phyloP scores from a whole-genome alignment of 2,113 vertebrate species.

The Naja naja region DNA sequence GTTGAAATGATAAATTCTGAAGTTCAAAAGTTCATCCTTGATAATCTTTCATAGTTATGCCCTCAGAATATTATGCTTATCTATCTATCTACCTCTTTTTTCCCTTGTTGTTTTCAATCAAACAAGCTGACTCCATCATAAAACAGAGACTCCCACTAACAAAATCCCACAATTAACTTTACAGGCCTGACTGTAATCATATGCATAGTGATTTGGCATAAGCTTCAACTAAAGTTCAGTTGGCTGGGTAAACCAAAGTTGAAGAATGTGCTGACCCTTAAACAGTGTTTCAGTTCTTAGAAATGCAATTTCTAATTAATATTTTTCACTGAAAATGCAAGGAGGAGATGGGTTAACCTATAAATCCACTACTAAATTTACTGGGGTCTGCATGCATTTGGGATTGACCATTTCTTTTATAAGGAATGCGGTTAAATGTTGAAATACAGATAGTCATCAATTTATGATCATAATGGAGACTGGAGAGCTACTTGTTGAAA shows the following conservation, averaged over 20 bases:
- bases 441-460: neutral
- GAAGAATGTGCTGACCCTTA: neutral
- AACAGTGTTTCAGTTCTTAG: neutral
- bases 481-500: too few relatives aligned
- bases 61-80: neutral
- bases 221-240: neutral
- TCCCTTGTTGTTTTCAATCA: neutral
- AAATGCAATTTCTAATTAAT: neutral
- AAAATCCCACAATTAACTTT: neutral
- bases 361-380: neutral
- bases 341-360: neutral
- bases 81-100: neutral
- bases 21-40: neutral
- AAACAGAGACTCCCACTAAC: neutral
- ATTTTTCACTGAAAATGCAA: neutral
- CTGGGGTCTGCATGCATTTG: neutral
- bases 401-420: neutral
- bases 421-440: neutral
- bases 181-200: neutral
- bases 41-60: neutral
- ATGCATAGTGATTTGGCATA: neutral
- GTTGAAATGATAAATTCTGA: neutral
- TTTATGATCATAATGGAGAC: neutral
- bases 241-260: neutral
- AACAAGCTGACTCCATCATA: neutral